Conservation (phyloP, 2,113 vertebrate genomes). For the Leptobrachium ailaonicum region DNA sequence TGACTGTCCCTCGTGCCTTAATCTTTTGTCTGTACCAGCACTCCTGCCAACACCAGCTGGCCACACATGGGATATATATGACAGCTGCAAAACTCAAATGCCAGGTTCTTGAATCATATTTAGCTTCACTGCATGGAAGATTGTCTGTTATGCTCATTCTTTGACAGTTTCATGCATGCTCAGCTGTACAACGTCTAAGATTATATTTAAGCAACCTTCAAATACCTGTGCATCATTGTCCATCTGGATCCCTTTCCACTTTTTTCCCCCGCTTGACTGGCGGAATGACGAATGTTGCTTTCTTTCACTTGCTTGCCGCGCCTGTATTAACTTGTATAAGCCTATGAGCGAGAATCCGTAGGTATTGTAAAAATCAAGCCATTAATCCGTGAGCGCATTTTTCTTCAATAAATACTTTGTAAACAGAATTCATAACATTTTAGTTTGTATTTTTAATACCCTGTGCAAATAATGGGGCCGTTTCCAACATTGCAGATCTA, state of each 20-base stretch:
- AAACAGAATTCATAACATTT: neutral
- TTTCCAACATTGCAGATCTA: no score
- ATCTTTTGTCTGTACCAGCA: slow-evolving; percentile 45
- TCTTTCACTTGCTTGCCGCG: slow-evolving; percentile 4
- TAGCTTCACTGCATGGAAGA: slow-evolving; percentile 36
- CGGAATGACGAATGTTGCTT: neutral
- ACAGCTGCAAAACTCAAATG: slow-evolving; percentile 48
- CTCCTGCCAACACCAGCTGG: slow-evolving; percentile 47
- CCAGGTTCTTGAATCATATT: slow-evolving; percentile 43
- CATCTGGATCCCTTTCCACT: slow-evolving; percentile 30
- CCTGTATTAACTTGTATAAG: slow-evolving; percentile 11
- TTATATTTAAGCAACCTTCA: slow-evolving; percentile 38
- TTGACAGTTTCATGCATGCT: slow-evolving; percentile 48
- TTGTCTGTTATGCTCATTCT: slow-evolving; percentile 41
- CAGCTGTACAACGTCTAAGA: slow-evolving; percentile 36
- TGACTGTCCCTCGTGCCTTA: slow-evolving; percentile 34
- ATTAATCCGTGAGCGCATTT: neutral
- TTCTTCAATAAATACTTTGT: neutral
- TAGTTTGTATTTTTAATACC: no score
- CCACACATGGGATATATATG: slow-evolving; percentile 47
- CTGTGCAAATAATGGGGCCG: no score
- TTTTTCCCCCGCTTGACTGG: slow-evolving; percentile 7
- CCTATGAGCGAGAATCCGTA: slow-evolving; percentile 1
- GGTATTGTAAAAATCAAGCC: slow-evolving; percentile 4
- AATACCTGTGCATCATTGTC: slow-evolving; percentile 35